A percentile compares a stretch with the other conserved stretches of the same genome.
Evolutionary conservation across 2,888 invertebrate species (phyloP).

Genomic region (Cryptocephalus primarius): DNA sequence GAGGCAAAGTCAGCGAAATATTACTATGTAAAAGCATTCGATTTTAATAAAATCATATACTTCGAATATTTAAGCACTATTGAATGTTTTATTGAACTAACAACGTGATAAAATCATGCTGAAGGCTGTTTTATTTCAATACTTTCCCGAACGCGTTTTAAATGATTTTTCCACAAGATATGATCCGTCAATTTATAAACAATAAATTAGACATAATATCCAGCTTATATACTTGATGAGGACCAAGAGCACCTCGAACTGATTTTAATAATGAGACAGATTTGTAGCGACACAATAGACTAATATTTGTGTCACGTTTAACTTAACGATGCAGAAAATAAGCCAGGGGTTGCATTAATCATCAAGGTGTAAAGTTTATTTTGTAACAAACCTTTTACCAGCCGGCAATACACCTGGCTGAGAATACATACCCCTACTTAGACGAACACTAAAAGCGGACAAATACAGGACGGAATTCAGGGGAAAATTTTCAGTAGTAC

Average conservation of each 20-base stretch:
- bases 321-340: conserved; percentile 36
- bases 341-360: conserved; percentile 28
- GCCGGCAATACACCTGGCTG: conserved; percentile 32
- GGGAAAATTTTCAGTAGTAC: too few species aligned
- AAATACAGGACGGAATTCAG: conserved; percentile 12
- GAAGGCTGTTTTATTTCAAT: too few species aligned
- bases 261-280: conserved; percentile 21
- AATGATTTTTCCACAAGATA: conserved; percentile 10
- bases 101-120: too few species aligned
- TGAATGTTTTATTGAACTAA: too few species aligned
- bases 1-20: too few species aligned
- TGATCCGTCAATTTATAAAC: conserved; percentile 23
- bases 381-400: conserved; percentile 26
- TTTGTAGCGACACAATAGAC: conserved; percentile 15
- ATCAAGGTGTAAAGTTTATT: conserved; percentile 29
- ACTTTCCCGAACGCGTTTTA: not conserved
- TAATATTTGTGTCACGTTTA: conserved; percentile 21
- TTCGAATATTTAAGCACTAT: too few species aligned
- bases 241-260: conserved; percentile 13
- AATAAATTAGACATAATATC: conserved; percentile 20
- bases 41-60: too few species aligned
- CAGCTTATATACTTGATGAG: conserved; percentile 12
- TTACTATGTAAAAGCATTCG: too few species aligned
- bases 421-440: conserved; percentile 21
- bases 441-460: conserved; percentile 9